These are phyloP conservation scores for Andrena marginata DNA, from an alignment of 2,888 invertebrate genomes.

Conservation along the genomic window DNA sequence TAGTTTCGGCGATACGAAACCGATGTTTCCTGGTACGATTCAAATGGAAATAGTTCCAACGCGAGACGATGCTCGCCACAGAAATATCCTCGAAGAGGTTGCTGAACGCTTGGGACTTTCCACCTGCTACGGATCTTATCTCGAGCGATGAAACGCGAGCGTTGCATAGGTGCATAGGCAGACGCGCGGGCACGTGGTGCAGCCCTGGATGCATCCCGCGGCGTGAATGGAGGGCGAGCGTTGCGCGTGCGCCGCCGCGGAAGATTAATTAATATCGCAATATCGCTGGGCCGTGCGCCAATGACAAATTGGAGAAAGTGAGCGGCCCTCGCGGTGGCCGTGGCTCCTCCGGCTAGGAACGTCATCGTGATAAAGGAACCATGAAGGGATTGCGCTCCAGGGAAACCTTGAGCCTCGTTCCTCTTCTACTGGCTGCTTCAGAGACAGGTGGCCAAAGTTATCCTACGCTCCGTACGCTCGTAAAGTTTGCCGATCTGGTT, in stretches of 20 bases:
- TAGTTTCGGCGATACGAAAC: too few relatives aligned
- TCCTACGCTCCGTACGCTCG: too few relatives aligned
- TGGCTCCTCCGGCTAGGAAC: constrained; percentile 57
- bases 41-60: background rate
- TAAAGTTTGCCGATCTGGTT: too few relatives aligned
- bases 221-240: constrained; percentile 50
- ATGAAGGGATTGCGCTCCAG: constrained; percentile 62
- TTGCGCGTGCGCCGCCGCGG: constrained; percentile 51
- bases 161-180: constrained; percentile 28
- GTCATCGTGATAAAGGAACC: constrained; percentile 73
- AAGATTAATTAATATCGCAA: constrained; percentile 79
- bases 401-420: constrained; percentile 56
- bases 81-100: background rate
- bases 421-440: constrained; percentile 8
- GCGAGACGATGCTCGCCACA: background rate
- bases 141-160: constrained; percentile 64
- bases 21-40: background rate
- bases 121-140: constrained; percentile 76
- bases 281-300: constrained; percentile 70
- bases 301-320: constrained; percentile 79
- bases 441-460: too few relatives aligned
- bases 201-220: constrained; percentile 33
- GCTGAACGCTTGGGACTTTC: constrained; percentile 60
- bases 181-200: constrained; percentile 28
- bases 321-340: constrained; percentile 69